Evolutionary conservation across 2,888 invertebrate genomes (phyloP).

Genomic region (Nasonovia ribisnigri): DNA sequence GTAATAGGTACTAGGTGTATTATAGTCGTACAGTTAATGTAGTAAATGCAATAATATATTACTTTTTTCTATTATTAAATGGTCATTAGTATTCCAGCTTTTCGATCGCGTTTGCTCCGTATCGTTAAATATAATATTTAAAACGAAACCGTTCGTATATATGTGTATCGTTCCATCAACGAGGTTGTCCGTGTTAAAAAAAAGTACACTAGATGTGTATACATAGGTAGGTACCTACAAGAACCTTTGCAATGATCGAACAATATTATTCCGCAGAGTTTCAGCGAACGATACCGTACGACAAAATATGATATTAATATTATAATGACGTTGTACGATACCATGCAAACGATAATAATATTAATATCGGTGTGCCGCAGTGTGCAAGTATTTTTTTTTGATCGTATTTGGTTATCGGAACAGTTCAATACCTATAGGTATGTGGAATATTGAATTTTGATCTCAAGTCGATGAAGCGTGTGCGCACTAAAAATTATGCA

Average conservation of each 20-base stretch:
- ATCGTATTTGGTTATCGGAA: not conserved
- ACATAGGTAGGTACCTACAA: not conserved
- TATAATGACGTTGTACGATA: not conserved
- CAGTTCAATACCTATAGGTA: not conserved
- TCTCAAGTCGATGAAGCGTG: not conserved
- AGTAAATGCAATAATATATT: not conserved
- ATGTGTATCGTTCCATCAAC: not conserved
- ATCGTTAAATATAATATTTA: not conserved
- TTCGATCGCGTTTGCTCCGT: not conserved
- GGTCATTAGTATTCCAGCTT: not conserved
- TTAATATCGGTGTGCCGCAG: not conserved
- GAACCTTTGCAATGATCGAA: not conserved
- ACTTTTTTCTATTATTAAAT: slow-evolving; percentile 42
- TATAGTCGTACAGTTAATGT: too few relatives aligned
- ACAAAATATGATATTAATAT: not conserved
- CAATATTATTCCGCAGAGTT: not conserved
- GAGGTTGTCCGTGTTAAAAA: not conserved
- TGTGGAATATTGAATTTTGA: not conserved
- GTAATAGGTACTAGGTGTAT: not conserved
- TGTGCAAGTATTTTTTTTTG: not conserved
- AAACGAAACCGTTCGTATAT: not conserved
- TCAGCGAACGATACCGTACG: too few relatives aligned
- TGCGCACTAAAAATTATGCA: not conserved
- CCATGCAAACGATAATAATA: not conserved
- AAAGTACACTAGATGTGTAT: not conserved